These are phyloP conservation scores for Dynastes hyllus DNA, from an alignment of 2,888 invertebrate genomes.

Conservation along the genomic window DNA sequence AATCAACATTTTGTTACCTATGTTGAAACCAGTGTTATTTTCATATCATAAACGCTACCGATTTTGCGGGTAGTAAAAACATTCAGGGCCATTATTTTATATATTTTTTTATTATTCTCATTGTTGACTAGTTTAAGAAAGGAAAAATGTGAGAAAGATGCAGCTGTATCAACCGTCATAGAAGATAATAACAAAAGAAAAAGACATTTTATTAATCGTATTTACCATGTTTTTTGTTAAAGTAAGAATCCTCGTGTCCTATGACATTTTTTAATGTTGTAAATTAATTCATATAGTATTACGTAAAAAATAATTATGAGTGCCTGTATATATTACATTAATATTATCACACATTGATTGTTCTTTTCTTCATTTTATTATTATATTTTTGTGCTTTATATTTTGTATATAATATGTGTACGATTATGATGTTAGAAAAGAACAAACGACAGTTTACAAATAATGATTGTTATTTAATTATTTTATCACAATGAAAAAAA, in stretches of 20 bases:
- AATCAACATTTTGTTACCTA: conserved; percentile 60
- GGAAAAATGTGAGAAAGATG: conserved; percentile 28
- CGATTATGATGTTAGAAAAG: conserved; percentile 46
- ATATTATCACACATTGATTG: conserved; percentile 1
- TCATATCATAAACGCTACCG: conserved; percentile 30
- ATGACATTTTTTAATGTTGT: conserved; percentile 7
- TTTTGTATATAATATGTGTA: conserved; percentile 50
- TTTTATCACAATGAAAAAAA: conserved; percentile 50
- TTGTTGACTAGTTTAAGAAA: conserved; percentile 53
- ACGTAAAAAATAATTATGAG: conserved; percentile 9
- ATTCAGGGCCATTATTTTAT: conserved; percentile 50
- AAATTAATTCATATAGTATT: conserved; percentile 40
- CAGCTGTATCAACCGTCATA: conserved; percentile 40
- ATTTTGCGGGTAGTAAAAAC: conserved; percentile 14
- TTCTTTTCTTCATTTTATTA: conserved; percentile 13
- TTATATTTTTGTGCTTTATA: conserved; percentile 31
- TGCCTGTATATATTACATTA: conserved; percentile 41
- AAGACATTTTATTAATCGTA: conserved; percentile 4
- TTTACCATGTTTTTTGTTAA: not conserved
- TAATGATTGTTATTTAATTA: conserved; percentile 55
- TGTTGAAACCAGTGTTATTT: conserved; percentile 57
- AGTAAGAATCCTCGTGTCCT: conserved; percentile 24
- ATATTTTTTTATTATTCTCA: conserved; percentile 39
- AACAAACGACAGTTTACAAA: conserved; percentile 50
- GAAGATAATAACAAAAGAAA: not conserved